These are phyloP conservation scores for Drosophila vallismaia DNA, from an alignment of 2,888 invertebrate genomes.

Conservation along the genomic window DNA sequence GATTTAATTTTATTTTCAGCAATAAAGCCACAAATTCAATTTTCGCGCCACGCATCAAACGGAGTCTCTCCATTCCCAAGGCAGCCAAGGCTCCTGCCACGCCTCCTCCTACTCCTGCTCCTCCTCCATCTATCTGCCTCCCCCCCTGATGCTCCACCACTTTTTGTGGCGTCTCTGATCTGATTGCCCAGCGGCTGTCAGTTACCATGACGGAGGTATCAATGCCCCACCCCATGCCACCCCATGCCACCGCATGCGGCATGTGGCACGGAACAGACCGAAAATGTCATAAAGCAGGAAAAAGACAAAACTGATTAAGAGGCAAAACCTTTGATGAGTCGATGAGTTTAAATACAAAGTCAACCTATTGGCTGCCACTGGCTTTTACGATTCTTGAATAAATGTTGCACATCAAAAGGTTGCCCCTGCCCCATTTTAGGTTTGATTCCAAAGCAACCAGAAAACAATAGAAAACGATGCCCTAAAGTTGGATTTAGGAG, in stretches of 20 bases:
- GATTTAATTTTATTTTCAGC: slow-evolving; percentile 82
- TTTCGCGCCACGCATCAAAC: slow-evolving; percentile 63
- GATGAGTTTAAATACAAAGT: slow-evolving; percentile 22
- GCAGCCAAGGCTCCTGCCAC: not conserved
- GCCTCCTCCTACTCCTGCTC: not conserved
- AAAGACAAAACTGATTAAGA: slow-evolving; percentile 41
- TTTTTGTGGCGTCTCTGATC: slow-evolving; percentile 44
- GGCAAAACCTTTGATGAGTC: slow-evolving; percentile 39
- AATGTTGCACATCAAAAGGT: slow-evolving; percentile 29
- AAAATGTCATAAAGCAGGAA: slow-evolving; percentile 35
- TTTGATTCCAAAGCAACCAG: not conserved
- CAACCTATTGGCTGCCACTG: slow-evolving; percentile 4
- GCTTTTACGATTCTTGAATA: slow-evolving; percentile 5
- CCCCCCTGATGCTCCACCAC: not conserved
- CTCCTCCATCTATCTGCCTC: not conserved
- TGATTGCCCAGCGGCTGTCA: slow-evolving; percentile 44
- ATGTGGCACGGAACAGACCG: slow-evolving; percentile 4
- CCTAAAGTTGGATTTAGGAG: not conserved
- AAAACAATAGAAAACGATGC: not conserved
- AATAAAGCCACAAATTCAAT: slow-evolving; percentile 81
- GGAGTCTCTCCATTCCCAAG: slow-evolving; percentile 42
- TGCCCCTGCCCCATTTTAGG: not conserved
- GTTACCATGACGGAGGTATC: slow-evolving; percentile 30
- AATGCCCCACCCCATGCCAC: slow-evolving; percentile 20
- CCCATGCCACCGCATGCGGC: not conserved